phyloP scores from a whole-genome alignment of 1,140 invertebrate genomes.

The Thaumetopoea pityocampa region DNA sequence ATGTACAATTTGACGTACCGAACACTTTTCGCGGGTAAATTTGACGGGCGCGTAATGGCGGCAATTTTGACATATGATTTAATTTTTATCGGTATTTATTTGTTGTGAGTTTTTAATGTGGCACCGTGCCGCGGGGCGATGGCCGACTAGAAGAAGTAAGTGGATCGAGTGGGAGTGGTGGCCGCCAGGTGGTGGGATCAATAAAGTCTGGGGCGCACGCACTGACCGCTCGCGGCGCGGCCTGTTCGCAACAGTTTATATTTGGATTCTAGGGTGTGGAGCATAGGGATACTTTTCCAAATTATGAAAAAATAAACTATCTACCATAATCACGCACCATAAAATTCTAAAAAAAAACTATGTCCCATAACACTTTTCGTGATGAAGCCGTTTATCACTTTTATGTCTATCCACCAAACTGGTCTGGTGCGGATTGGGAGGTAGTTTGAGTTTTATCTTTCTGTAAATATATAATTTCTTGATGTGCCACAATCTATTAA shows the following conservation, averaged over 20 bases:
- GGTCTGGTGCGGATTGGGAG: no score
- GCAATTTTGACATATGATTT: conserved; percentile 22
- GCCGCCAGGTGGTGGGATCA: conserved; percentile 61
- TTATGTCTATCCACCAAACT: no score
- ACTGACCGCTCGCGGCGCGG: conserved; percentile 52
- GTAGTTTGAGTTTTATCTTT: no score
- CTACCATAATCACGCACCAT: no score
- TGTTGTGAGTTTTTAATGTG: conserved; percentile 32
- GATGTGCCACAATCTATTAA: no score
- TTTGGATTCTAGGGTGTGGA: conserved; percentile 39
- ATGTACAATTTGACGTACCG: conserved; percentile 17
- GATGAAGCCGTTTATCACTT: no score
- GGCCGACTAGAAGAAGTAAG: conserved; percentile 56
- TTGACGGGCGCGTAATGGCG: conserved; percentile 8
- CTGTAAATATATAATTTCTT: no score
- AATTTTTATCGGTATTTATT: conserved; percentile 32
- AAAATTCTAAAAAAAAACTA: no score
- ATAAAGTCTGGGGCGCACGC: conserved; percentile 67
- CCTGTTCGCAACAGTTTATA: conserved; percentile 37
- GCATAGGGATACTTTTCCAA: no score
- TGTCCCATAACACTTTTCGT: no score
- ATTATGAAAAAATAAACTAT: no score
- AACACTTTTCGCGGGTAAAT: conserved; percentile 9
- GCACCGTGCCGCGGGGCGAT: conserved; percentile 56
- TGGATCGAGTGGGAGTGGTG: conserved; percentile 56